Conservation (phyloP, 2,113 vertebrate species). For the Pardalotus punctatus region DNA sequence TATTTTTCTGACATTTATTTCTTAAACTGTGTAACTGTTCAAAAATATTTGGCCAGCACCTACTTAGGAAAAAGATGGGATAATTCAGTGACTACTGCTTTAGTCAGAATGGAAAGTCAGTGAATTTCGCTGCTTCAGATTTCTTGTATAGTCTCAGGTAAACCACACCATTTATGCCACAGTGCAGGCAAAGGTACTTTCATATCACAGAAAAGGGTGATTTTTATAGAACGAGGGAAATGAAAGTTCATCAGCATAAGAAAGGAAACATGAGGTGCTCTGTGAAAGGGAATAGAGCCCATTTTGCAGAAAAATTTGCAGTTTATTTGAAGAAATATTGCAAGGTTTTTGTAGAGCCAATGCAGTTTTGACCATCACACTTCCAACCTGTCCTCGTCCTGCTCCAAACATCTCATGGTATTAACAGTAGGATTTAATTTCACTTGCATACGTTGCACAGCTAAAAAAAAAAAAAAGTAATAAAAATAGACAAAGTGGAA, state of each 20-base stretch:
- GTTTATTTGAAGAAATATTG: neutral
- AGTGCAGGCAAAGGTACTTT: neutral
- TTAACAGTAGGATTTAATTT: neutral
- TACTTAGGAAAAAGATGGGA: neutral
- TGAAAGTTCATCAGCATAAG: neutral
- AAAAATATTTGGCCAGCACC: neutral
- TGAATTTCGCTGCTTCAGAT: neutral
- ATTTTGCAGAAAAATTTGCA: neutral
- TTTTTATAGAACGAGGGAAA: neutral
- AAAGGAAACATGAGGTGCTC: neutral
- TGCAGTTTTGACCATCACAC: neutral
- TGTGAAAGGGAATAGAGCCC: neutral
- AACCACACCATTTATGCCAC: neutral
- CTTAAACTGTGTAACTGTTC: neutral
- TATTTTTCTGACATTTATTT: neutral
- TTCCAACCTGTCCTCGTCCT: neutral
- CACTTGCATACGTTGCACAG: neutral
- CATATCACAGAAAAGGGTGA: neutral
- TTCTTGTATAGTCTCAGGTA: neutral
- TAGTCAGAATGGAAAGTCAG: neutral
- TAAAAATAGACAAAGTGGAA: neutral
- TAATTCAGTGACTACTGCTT: neutral
- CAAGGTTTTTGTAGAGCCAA: neutral
- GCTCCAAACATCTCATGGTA: neutral
- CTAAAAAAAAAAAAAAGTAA: neutral